Evolutionary conservation across 2,797 vertebrate genomes (phyloP), one percentile per base, ranked within the genome.

Genomic region (Artibeus jamaicensis): DNA sequence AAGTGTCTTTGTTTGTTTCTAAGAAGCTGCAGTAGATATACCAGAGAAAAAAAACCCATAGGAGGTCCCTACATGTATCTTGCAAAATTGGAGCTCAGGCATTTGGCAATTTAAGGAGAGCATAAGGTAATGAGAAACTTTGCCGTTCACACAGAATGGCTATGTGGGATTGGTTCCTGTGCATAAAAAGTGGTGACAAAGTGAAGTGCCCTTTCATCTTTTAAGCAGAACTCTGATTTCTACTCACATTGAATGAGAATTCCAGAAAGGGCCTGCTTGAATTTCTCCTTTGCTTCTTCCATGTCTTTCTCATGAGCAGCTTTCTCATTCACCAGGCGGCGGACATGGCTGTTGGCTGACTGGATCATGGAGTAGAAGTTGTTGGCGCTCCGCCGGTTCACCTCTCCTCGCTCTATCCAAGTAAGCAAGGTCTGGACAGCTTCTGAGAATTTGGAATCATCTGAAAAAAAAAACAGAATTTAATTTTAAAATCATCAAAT

Each of bases 331-430:
- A 99, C 98, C 42, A 99, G 98, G 39, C 99, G 98, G 89, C 99
- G 99, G 96, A 99, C 98, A 94, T 99, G 99, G 98, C 99, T 99
- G 97, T 99, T 99, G 93, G 99, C 99, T 0, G 99, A 99, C 98
- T 99, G 99, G 98, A 99, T 99, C 99, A 99, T 99, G 95, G 99
- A 99, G 98, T 99, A 99, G 98, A 99, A 99, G 98, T 99, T 99
- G 98, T 99, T 99, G 98, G 99, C 99, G 0, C 99, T 99, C 83
- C 99, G 99, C 37, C 99, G 99, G 98, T 99, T 99, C 94, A 99
- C 99, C 82, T 99, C 99, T 0, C 99, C 99, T 16, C 99, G 99
- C 48, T 99, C 99, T 96, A 99, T 98, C 99, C 99, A 99, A 82
- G 99, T 99, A 92, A 99, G 98, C 96, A 99, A 98, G 26, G 99